Evolutionary conservation across 2,888 invertebrate genomes (phyloP).

Genomic region (Cremastinae sp.): DNA sequence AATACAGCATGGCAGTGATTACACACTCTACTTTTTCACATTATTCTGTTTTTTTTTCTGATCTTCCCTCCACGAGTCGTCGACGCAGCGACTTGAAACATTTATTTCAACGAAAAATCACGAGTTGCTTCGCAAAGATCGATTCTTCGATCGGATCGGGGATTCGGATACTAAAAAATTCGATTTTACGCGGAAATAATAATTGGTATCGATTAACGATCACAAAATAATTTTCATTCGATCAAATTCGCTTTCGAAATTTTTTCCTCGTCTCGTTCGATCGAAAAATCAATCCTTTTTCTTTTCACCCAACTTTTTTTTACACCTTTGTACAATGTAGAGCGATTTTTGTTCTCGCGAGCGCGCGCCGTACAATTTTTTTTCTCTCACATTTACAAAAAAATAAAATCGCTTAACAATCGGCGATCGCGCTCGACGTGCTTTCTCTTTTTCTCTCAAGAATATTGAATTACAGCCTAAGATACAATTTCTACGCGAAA

Average conservation of each 20-base stretch:
- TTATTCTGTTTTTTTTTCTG: too few relatives aligned
- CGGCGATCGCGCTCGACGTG: slow-evolving; percentile 32
- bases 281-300: not conserved
- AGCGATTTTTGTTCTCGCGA: not conserved
- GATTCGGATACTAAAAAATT: slow-evolving; percentile 3
- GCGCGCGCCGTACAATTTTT: not conserved
- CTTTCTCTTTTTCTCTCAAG: slow-evolving; percentile 32
- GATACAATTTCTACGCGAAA: slow-evolving; percentile 73
- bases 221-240: not conserved
- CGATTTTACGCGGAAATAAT: not conserved
- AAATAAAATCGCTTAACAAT: slow-evolving; percentile 30
- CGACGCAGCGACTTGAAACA: slow-evolving; percentile 33
- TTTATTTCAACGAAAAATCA: not conserved
- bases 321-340: not conserved
- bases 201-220: not conserved
- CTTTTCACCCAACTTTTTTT: too few relatives aligned
- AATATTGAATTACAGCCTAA: slow-evolving; percentile 73
- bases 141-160: not conserved
- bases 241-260: too few relatives aligned
- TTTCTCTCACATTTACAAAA: not conserved
- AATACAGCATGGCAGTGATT: slow-evolving; percentile 79
- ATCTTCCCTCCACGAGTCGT: slow-evolving; percentile 27
- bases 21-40: slow-evolving; percentile 72
- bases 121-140: not conserved
- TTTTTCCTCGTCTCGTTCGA: not conserved